Evolutionary conservation across 2,113 vertebrate genomes (phyloP), one percentile per base, ranked within the genome.

Genomic region (Pseudorhombus dupliciocellatus): DNA sequence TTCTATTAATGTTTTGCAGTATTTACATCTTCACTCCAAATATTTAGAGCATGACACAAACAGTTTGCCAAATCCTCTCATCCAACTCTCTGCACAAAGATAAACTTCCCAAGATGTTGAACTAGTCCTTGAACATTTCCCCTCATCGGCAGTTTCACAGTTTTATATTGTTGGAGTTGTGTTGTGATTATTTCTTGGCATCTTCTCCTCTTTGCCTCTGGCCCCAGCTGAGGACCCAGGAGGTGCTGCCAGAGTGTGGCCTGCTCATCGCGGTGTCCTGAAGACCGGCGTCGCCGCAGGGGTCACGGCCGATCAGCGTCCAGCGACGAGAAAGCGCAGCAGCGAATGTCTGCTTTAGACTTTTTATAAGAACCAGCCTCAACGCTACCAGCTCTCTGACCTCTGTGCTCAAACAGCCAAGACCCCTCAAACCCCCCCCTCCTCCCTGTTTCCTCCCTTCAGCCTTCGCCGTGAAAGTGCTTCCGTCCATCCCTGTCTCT

Each of bases 211-310:
- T 15, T 62, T 58, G 0, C 54, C 26, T 37, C 15, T 24, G 2
- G 50, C 30, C 79, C n/a, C 81, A 98, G 96, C 91, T 93, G 88
- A 96, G 92, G 82, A 87, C 81, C 52, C 92, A 89, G 73, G 93
- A 93, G 54, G 85, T 84, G 55, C 79, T 90, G 50, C 86, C 91
- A 78, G 84, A 83, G 20, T 73, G 76, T 61, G 7, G 73, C 77
- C 80, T 88, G 40, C 88, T 91, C 7, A 85, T 86, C 37, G 66
- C 84, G 26, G 74, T 91, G 26, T 86, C 87, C 0, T 97, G 94
- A 96, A 70, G 79, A 63, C 69, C 30, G 44, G 62, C 70, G 20
- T 37, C 3, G 77, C 70, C 31, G 79, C 81, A 60, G 87, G 74
- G 22, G 8, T 75, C 44, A 64, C 48, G 62, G 79, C 79, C 85